Percentiles rank a stretch among this genome's conserved stretches.
Conservation (phyloP, 1,140 invertebrate species). For the Hylyphantes graminicola region DNA sequence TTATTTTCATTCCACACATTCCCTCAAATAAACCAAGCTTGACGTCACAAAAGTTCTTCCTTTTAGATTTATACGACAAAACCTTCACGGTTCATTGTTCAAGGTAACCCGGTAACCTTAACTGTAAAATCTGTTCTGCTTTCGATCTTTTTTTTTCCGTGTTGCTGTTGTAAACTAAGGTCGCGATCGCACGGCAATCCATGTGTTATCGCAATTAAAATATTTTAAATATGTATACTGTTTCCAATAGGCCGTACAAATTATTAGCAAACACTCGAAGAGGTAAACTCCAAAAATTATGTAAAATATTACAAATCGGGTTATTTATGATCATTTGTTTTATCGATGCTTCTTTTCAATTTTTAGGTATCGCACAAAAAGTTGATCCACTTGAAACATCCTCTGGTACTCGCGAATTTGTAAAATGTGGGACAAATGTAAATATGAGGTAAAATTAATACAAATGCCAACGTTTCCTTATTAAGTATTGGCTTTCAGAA, state of each 20-base stretch:
- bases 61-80: too few relatives aligned
- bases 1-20: too few relatives aligned
- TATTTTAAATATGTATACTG: slow-evolving; percentile 78
- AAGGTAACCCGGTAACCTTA: too few relatives aligned
- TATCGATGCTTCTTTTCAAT: slow-evolving; percentile 62
- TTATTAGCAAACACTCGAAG: slow-evolving; percentile 85
- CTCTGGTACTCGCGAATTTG: slow-evolving; percentile 72
- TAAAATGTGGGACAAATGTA: slow-evolving; percentile 20
- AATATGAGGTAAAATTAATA: slow-evolving; percentile 49
- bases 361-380: slow-evolving; percentile 66
- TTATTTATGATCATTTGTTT: slow-evolving; percentile 2
- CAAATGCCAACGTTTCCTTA: not conserved
- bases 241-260: slow-evolving; percentile 85
- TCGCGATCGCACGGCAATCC: slow-evolving; percentile 24
- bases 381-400: slow-evolving; percentile 76
- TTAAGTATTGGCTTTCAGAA: not conserved
- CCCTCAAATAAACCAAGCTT: too few relatives aligned
- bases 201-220: slow-evolving; percentile 28
- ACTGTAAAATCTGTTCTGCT: too few relatives aligned
- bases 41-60: too few relatives aligned
- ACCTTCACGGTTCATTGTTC: too few relatives aligned
- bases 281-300: slow-evolving; percentile 71
- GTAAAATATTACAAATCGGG: not conserved
- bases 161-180: not conserved
- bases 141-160: too few relatives aligned